phyloP scores from a whole-genome alignment of 2,888 invertebrate genomes.

The Drosophila hamatofila region DNA sequence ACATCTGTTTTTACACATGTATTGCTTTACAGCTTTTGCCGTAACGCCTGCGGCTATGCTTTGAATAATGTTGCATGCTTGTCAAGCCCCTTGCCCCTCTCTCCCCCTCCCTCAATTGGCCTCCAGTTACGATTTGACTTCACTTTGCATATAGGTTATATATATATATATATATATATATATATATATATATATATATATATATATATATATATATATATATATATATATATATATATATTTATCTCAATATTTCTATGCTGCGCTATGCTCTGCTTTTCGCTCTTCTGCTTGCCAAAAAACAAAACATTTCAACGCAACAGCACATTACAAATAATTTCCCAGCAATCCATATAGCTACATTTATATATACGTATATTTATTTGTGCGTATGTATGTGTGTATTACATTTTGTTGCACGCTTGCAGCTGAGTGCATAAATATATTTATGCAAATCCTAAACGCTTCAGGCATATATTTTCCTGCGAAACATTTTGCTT shows the following conservation, averaged over 20 bases:
- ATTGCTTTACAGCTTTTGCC: conserved; percentile 59
- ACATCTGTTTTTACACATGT: conserved; percentile 74
- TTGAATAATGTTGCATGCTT: conserved; percentile 66
- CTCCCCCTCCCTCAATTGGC: conserved; percentile 25
- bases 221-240: conserved; percentile 8
- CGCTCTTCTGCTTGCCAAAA: conserved; percentile 7
- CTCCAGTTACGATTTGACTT: conserved; percentile 13
- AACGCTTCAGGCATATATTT: conserved; percentile 41
- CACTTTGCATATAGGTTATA: conserved; percentile 34
- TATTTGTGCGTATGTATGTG: conserved; percentile 4
- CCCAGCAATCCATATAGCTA: conserved; percentile 17
- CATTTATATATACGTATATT: conserved; percentile 5
- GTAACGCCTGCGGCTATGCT: conserved; percentile 57
- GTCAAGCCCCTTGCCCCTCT: neutral
- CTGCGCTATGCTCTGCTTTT: neutral
- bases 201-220: no score
- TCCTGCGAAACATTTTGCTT: conserved; percentile 39
- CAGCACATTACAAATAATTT: conserved; percentile 31
- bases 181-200: conserved; percentile 44
- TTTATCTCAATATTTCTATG: conserved; percentile 47
- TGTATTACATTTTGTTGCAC: conserved; percentile 1
- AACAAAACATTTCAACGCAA: conserved; percentile 57
- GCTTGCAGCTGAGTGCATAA: conserved; percentile 25
- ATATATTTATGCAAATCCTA: conserved; percentile 62
- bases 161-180: no score